Evolutionary conservation across 2,888 invertebrate species (phyloP), one percentile per base, ranked within the genome.

Genomic region (Ecliptopera silaceata): DNA sequence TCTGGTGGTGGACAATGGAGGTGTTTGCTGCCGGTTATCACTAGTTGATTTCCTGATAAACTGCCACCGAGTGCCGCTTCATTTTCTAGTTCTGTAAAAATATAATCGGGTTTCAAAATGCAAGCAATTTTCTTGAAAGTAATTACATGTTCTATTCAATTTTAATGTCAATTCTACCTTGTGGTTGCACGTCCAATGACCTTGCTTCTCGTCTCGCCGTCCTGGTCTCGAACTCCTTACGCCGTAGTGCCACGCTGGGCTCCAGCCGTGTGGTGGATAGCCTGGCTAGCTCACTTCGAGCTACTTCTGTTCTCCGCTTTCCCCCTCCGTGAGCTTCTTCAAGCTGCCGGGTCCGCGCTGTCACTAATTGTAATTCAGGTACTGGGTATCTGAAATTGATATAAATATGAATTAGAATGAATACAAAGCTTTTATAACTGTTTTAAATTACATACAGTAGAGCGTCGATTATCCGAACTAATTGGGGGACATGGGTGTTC

Each of bases 11-110:
- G 94, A 82, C 95, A 95, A 88, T 96, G 96, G 74, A 96, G 92
- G 86, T 94, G 94, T 82, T 94, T 94, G 91, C 95, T 94, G 88
- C 96, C 96, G 73, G 95, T 93, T 77, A 95, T 94, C 91, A 95
- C 94, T 68, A 94, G 90, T 82, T 95, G 93, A 92, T 96, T 96
- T 79, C 95, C 95, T 67, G 95, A 94, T 78, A 94, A 91, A 82
- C 90, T 93, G 82, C 90, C 92, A 84, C 92, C 86, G 38, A 87
- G 72, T 59, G 76, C 68, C 64, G 72, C 68, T 64, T 86, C 93
- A 75, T 89, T 82, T 75, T 93, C 88, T 78, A 92, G 82, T 70
- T 92, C 92, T 91, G 77, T 4, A 79, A 77, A 59, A 22, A 3
- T 15, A 36, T 10, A 13, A 12, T 8, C 34, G 4, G 1, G 12